These are phyloP conservation scores for Dynastes maya DNA, from an alignment of 2,888 invertebrate species.

Conservation along the genomic window DNA sequence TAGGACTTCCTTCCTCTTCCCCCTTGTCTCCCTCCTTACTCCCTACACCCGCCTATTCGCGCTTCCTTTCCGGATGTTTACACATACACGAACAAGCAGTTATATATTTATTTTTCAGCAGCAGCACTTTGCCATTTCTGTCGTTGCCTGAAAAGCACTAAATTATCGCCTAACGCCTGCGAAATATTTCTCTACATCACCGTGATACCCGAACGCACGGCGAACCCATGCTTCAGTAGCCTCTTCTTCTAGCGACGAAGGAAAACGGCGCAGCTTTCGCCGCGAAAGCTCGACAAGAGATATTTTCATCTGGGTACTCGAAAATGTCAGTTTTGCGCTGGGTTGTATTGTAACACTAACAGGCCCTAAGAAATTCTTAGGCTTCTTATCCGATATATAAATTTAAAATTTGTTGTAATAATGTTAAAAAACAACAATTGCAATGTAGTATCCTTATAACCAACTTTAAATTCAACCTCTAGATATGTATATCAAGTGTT, in stretches of 20 bases:
- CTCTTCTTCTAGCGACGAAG: background rate
- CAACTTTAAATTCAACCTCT: too few relatives aligned
- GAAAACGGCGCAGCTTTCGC: background rate
- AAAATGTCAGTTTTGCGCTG: slow-evolving; percentile 48
- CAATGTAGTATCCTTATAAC: too few relatives aligned
- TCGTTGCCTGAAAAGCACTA: slow-evolving; percentile 29
- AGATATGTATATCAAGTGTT: too few relatives aligned
- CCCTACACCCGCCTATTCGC: background rate
- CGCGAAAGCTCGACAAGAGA: slow-evolving; percentile 63
- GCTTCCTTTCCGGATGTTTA: slow-evolving; percentile 2
- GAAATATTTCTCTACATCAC: slow-evolving; percentile 23
- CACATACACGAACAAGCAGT: slow-evolving; percentile 19
- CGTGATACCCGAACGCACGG: slow-evolving; percentile 9
- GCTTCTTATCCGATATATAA: too few relatives aligned
- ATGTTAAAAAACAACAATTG: too few relatives aligned
- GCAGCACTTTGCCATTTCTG: slow-evolving; percentile 25
- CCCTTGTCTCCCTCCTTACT: background rate
- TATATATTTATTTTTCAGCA: slow-evolving; percentile 34
- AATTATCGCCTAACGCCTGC: slow-evolving; percentile 35
- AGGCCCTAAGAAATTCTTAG: too few relatives aligned
- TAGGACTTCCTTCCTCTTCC: background rate
- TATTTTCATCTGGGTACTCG: slow-evolving; percentile 64
- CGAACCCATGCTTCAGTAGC: background rate
- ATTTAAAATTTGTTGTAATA: too few relatives aligned
- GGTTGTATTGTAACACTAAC: too few relatives aligned